phyloP scores from a whole-genome alignment of 2,113 vertebrate species.

The Serinus canaria region DNA sequence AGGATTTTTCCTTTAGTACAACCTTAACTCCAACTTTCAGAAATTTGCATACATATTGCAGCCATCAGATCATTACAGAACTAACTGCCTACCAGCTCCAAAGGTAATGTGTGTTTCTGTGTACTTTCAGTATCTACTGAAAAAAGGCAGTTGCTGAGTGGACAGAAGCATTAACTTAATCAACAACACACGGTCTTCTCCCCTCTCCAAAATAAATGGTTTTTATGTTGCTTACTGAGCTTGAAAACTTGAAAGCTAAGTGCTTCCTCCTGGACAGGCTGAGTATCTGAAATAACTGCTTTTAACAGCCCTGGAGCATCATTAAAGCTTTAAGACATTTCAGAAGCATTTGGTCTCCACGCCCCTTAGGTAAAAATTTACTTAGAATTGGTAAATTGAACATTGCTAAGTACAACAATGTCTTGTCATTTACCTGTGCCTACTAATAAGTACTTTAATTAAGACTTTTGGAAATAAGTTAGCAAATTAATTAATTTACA shows the following conservation, averaged over 20 bases:
- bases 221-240: slow-evolving; percentile 41
- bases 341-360: slow-evolving; percentile 2
- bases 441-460: slow-evolving; percentile 63
- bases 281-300: slow-evolving; percentile 24
- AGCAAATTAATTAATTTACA: slow-evolving; percentile 73
- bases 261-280: slow-evolving; percentile 13
- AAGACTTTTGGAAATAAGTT: slow-evolving; percentile 68
- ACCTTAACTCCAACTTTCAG: neutral
- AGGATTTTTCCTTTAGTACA: neutral
- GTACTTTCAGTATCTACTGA: neutral
- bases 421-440: slow-evolving; percentile 14
- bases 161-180: slow-evolving; percentile 18
- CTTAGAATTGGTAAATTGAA: slow-evolving; percentile 7
- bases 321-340: slow-evolving; percentile 16
- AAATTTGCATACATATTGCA: neutral
- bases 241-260: slow-evolving; percentile 54
- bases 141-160: slow-evolving; percentile 34
- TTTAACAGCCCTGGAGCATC: slow-evolving; percentile 16
- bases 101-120: neutral
- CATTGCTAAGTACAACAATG: slow-evolving; percentile 34
- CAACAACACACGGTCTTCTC: neutral
- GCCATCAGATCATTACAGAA: neutral
- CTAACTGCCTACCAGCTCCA: neutral
- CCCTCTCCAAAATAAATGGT: neutral
- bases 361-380: neutral